These are phyloP conservation scores for Palythoa caribaeorum DNA, from an alignment of 92 coral and sea anemone genomes.

Conservation along the genomic window DNA sequence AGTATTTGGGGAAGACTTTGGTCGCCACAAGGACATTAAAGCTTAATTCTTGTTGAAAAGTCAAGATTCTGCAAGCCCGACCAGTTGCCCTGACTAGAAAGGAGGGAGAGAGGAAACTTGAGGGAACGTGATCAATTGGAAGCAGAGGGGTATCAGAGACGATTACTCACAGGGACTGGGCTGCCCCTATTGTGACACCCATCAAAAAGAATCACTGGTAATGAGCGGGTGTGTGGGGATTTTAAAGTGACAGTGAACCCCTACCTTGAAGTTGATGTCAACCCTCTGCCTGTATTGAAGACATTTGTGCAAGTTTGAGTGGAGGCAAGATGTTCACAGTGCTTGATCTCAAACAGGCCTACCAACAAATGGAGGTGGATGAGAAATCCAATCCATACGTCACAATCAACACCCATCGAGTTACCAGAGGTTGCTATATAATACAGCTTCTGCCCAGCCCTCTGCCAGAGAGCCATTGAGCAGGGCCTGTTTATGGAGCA, in stretches of 20 bases:
- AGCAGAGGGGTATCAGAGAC: background rate
- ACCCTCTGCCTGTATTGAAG: slow-evolving; percentile 51
- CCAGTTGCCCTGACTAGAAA: too few relatives aligned
- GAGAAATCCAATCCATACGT: slow-evolving; percentile 45
- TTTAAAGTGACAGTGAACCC: slow-evolving; percentile 58
- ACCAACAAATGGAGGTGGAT: slow-evolving; percentile 69
- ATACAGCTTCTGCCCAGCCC: slow-evolving; percentile 67
- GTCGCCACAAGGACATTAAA: background rate
- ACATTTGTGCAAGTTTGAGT: slow-evolving; percentile 47
- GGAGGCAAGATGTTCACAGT: slow-evolving; percentile 57
- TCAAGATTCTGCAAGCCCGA: too few relatives aligned
- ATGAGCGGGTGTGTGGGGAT: slow-evolving; percentile 51
- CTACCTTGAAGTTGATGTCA: slow-evolving; percentile 21
- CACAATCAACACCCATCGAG: slow-evolving; percentile 64
- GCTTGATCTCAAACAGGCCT: slow-evolving; percentile 69
- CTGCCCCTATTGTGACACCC: background rate
- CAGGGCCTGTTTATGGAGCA: slow-evolving; percentile 22
- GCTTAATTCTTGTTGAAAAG: background rate
- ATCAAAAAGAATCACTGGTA: background rate
- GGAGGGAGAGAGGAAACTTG: too few relatives aligned
- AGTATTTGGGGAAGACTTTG: background rate
- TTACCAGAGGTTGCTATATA: slow-evolving; percentile 61
- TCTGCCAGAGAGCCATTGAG: slow-evolving; percentile 77
- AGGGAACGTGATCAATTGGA: background rate
- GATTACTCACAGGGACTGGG: slow-evolving; percentile 11